Base-by-base conservation (phyloP, 2,113 vertebrate species). In the Lichenostomus cassidix region DNA sequence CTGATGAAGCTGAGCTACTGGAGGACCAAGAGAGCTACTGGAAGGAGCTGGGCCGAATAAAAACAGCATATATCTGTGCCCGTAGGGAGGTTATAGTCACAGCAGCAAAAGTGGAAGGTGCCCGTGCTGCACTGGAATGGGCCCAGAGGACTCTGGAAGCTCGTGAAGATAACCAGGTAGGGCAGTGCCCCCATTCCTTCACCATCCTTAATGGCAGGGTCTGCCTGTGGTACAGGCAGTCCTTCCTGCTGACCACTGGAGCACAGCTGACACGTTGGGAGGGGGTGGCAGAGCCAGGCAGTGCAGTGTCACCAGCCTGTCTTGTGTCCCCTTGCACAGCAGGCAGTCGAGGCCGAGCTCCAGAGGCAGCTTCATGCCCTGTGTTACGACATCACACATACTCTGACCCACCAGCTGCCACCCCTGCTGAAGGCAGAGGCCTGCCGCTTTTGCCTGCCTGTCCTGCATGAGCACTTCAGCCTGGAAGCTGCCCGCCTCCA, bases 51-150 rank as follows among this genome's bases (percentile, higher is more conserved):
- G 29, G 11, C 31, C 68, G 0, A 74, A 56, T 96, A 21, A 20
- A 92, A 49, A 90, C 37, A 31, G 75, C 89, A 25, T 9, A 3
- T 25, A 91, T 96, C 82, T 94, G 83, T 68, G 93, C 58, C 33
- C 78, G 7, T 64, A 92, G 44, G 44, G 74, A 76, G 37, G 22
- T 85, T 58, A 93, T 75, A 49, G 52, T 77, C 76, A 85, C 28
- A 5, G 69, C 75, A n/a, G 95, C 96, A 71, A 55, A 87, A 71
- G 91, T 95, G 56, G 92, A 95, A 42, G 95, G 93, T 3, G 27
- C 75, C 39, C 2, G 11, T 59, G 78, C 93, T 41, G 87, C 28
- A 0, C 23, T 96, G 78, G 59, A 96, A 47, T 96, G 94, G 83
- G 87, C 44, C 37, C 65, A 91, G 75, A 92, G 37, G 63, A 79